These are phyloP conservation scores for Danionella dracula DNA, from an alignment of 2,797 vertebrate genomes.

Conservation along the genomic window DNA sequence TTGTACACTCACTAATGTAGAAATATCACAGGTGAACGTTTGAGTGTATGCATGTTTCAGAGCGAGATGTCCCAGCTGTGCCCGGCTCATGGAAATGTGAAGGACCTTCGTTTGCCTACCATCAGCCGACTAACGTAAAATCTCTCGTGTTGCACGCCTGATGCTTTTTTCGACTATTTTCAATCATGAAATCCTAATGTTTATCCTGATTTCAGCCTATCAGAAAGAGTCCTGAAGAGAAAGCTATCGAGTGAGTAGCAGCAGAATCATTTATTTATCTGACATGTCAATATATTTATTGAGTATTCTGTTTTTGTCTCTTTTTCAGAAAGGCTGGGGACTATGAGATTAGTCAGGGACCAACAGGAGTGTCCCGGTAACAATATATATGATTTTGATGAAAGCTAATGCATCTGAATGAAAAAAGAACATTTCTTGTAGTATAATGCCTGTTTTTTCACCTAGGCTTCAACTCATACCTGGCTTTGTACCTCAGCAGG, in stretches of 20 bases:
- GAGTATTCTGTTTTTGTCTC: neutral
- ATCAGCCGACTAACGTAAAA: slow-evolving; percentile 61
- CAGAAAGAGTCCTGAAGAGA: slow-evolving; percentile 62
- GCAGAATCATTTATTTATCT: neutral
- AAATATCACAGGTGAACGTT: too few relatives aligned
- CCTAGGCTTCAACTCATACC: slow-evolving; percentile 76
- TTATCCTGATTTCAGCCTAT: slow-evolving; percentile 45
- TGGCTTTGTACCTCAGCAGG: slow-evolving; percentile 73
- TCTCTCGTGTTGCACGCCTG: neutral
- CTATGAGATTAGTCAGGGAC: slow-evolving; percentile 66
- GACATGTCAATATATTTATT: neutral
- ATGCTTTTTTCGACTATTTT: neutral
- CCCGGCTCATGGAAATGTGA: slow-evolving; percentile 56
- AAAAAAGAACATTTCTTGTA: too few relatives aligned
- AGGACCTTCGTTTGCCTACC: slow-evolving; percentile 60
- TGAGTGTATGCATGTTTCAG: neutral
- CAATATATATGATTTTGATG: neutral
- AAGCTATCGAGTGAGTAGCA: slow-evolving; percentile 66
- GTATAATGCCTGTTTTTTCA: too few relatives aligned
- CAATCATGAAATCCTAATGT: too few relatives aligned
- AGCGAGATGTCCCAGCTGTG: slow-evolving; percentile 8
- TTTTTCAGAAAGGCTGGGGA: slow-evolving; percentile 58
- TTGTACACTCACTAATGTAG: too few relatives aligned
- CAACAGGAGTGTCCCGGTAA: slow-evolving; percentile 72
- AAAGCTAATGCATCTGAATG: too few relatives aligned